Conservation (phyloP, 2,797 vertebrate genomes). For the Chrosomus eos region DNA sequence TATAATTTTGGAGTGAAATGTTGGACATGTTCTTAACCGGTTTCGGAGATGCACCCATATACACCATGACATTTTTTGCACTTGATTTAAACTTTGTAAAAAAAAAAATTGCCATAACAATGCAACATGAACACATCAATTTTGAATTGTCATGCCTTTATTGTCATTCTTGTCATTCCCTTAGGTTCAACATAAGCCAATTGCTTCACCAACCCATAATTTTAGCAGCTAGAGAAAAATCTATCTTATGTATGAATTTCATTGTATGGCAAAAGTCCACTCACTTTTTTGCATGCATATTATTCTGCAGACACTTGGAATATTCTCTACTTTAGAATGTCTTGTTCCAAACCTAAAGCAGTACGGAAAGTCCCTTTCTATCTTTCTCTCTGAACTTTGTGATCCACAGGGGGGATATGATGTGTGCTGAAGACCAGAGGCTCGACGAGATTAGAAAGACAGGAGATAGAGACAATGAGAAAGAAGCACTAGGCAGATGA, state of each 20-base stretch:
- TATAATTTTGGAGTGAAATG: neutral
- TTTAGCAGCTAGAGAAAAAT: neutral
- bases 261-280: neutral
- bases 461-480: neutral
- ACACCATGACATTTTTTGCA: neutral
- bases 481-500: constrained; percentile 14
- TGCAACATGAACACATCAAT: neutral
- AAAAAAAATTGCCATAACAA: no score
- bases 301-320: neutral
- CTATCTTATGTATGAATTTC: neutral
- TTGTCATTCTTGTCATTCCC: neutral
- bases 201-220: neutral
- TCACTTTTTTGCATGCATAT: neutral
- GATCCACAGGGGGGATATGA: neutral
- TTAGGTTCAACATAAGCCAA: neutral
- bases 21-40: neutral
- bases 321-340: neutral
- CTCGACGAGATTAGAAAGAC: constrained; percentile 39
- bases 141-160: neutral
- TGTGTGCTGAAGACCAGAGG: constrained; percentile 15
- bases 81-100: no score
- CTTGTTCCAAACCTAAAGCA: constrained; percentile 20
- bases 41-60: neutral
- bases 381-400: neutral
- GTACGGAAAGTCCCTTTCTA: neutral